Conservation (phyloP, 2,888 invertebrate species). For the Drosophila dives region DNA sequence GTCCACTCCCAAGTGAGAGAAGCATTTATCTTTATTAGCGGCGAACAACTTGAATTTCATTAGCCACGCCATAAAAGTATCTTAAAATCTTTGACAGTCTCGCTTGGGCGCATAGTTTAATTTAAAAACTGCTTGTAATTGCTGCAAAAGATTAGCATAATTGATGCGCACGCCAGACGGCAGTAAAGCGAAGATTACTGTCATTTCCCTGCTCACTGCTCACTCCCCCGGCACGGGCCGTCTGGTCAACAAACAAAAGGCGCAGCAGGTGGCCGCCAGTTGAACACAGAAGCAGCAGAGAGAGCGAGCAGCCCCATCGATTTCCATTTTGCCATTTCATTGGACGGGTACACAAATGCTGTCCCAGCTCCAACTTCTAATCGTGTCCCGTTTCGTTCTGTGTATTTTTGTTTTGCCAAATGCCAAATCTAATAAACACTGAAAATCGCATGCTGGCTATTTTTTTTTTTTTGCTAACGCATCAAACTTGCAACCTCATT, state of each 20-base stretch:
- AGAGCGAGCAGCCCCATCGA: constrained; percentile 53
- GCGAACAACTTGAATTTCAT: constrained; percentile 27
- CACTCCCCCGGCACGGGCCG: background rate
- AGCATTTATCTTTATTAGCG: constrained; percentile 57
- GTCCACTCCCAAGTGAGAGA: background rate
- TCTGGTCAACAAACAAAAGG: constrained; percentile 34
- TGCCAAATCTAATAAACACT: constrained; percentile 76
- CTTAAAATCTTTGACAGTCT: constrained; percentile 25
- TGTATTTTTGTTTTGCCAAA: constrained; percentile 36
- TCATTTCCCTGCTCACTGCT: constrained; percentile 5
- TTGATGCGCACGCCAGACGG: constrained; percentile 64
- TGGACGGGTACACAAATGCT: constrained; percentile 36
- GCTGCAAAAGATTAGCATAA: constrained; percentile 74
- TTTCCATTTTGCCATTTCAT: constrained; percentile 51
- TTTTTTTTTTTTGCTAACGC: constrained; percentile 52
- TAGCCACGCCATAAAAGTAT: constrained; percentile 23
- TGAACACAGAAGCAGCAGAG: background rate
- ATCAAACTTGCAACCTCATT: constrained; percentile 70
- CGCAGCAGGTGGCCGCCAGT: constrained; percentile 72
- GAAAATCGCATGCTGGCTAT: constrained; percentile 57
- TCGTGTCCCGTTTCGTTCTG: constrained; percentile 16
- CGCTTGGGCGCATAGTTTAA: constrained; percentile 35
- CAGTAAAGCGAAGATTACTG: constrained; percentile 40
- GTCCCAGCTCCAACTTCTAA: constrained; percentile 43
- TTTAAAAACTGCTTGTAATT: constrained; percentile 72